Evolutionary conservation across 1,140 invertebrate genomes (phyloP), one percentile per base, ranked within the genome.

Genomic region (Xylocopa sonorina): DNA sequence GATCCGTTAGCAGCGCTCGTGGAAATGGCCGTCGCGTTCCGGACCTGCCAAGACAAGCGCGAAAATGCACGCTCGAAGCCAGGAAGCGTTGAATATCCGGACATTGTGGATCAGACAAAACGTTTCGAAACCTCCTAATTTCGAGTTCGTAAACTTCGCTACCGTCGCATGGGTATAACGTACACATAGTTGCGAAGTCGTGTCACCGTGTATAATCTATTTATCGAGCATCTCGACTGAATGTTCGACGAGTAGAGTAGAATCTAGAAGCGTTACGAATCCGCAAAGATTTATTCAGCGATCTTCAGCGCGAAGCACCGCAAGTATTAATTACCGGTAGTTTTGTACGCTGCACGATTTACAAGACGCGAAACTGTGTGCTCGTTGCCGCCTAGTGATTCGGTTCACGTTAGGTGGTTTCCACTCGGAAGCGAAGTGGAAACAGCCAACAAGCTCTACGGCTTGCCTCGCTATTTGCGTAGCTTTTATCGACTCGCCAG

Each of bases 21-120:
- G 55, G 50, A 71, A 84, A 81, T 38, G 62, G 83, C 62, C 53
- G 27, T 53, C 71, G 53, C 74, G 73, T 84, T 84, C 83, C 78
- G 41, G 62, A 34, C 12, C 34, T 50, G 51, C 38, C 48, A 75
- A 60, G 69, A 74, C 38, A 41, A 57, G 68, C 29, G 50, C 24
- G 48, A 68, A 48, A 83, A n/a, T 58, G 16, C 18, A 16, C 29
- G 27, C 10, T 24, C 1, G 4, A 29, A 43, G 41, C 10, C 27
- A 21, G 57, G 16, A 62, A 73, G 51, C 67, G n/a, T n/a, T n/a
- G n/a, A n/a, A n/a, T n/a, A n/a, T n/a, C n/a, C n/a, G n/a, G n/a
- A n/a, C n/a, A n/a, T n/a, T n/a, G n/a, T n/a, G n/a, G n/a, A n/a
- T n/a, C n/a, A n/a, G n/a, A n/a, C n/a, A n/a, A n/a, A n/a, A n/a